These are phyloP conservation scores for Phalacrocorax aristotelis DNA, from an alignment of 2,113 vertebrate species.

Conservation along the genomic window DNA sequence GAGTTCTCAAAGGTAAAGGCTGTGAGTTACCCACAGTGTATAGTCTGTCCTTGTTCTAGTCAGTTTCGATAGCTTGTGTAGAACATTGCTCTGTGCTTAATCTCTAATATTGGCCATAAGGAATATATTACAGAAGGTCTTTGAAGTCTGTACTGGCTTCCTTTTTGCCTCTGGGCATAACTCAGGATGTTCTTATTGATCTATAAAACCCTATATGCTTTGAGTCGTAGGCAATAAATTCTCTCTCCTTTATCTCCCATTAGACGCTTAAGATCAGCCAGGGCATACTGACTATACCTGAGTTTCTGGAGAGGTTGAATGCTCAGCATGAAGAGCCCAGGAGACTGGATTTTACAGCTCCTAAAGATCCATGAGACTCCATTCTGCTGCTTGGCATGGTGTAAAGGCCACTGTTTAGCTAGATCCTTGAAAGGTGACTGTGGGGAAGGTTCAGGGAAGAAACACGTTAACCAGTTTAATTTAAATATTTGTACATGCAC, in stretches of 20 bases:
- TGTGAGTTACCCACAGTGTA: not conserved
- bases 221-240: constrained; percentile 61
- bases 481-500: not conserved
- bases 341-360: not conserved
- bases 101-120: constrained; percentile 59
- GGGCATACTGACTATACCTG: not conserved
- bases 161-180: constrained; percentile 57
- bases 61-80: not conserved
- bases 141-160: constrained; percentile 67
- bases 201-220: constrained; percentile 61
- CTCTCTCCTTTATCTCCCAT: constrained; percentile 55
- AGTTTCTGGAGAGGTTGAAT: not conserved
- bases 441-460: not conserved
- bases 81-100: constrained; percentile 41
- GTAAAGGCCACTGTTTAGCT: not conserved
- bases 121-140: constrained; percentile 55
- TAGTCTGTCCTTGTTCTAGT: not conserved
- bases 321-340: not conserved
- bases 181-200: constrained; percentile 66
- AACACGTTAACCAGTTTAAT: not conserved
- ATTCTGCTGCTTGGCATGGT: not conserved
- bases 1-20: not conserved
- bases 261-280: constrained; percentile 4
- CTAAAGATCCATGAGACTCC: not conserved
- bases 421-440: not conserved